Evolutionary conservation across 2,888 invertebrate species (phyloP), one percentile per base, ranked within the genome.

Genomic region (Sclerodermus sp.): DNA sequence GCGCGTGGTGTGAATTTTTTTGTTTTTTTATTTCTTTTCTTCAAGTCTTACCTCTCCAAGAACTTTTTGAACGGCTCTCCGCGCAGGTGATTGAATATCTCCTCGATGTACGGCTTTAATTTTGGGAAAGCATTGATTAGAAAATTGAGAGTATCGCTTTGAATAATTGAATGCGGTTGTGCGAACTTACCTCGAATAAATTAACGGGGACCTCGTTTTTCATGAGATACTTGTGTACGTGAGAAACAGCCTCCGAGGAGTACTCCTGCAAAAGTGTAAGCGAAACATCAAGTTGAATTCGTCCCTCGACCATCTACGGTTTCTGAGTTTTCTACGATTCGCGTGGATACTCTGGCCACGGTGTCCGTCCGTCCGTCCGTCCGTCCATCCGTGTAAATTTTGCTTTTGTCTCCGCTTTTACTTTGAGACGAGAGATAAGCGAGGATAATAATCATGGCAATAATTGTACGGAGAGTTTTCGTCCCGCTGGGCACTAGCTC

Each of bases 41-140:
- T 13, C 23, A 31, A 10, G 10, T 52, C 80, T 82, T 84, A 96
- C 96, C 96, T 97, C 87, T 98, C 97, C 83, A 99, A 86, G 85
- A 97, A 99, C 83, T 90, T 91, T 83, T 91, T 93, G 83, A 99
- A 99, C 62, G 98, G 93, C 79, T 95, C 94, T 62, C 94, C 96
- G 79, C 96, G 87, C 79, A 99, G 85, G 79, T 96, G 93, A 81
- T 92, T 94, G 82, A 96, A 97, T 79, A 99, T 99, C 86, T 99
- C 99, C 82, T 96, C 95, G 83, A 98, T 97, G 83, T 99, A 99
- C 73, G 97, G 96, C 96, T 98, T 84, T 65, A 90, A 89, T 47
- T 41, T 60, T 36, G 36, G 36, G 13, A 36, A 3, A n/a, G 39
- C 5, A 15, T 6, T 5, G 39, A 12, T 39, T 6, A n/a, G 15